These are phyloP conservation scores for Equus przewalskii DNA, from an alignment of 2,113 vertebrate species.

Conservation along the genomic window DNA sequence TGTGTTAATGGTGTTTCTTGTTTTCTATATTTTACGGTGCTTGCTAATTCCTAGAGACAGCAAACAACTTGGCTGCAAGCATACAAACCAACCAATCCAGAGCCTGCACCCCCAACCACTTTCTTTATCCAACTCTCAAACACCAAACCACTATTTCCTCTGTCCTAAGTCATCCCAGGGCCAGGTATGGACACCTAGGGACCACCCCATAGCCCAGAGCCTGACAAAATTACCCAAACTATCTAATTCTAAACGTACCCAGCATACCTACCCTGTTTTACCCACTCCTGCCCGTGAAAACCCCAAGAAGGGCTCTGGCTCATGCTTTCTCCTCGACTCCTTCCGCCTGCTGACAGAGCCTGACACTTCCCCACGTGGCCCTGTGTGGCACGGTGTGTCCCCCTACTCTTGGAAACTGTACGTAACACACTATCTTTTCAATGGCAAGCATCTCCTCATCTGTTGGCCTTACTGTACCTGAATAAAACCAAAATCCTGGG, in stretches of 20 bases:
- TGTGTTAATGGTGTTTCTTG: not conserved
- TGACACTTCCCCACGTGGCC: not conserved
- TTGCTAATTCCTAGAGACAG: not conserved
- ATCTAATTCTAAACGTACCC: not conserved
- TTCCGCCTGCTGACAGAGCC: not conserved
- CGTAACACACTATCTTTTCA: conserved; percentile 25
- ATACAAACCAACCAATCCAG: not conserved
- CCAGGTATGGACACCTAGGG: not conserved
- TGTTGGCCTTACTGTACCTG: not conserved
- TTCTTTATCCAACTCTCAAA: not conserved
- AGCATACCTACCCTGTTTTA: not conserved
- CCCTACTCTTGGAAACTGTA: not conserved
- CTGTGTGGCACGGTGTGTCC: not conserved
- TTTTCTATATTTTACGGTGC: conserved; percentile 32
- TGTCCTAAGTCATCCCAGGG: not conserved
- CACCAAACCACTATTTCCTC: not conserved
- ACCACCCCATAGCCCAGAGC: not conserved
- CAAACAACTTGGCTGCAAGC: not conserved
- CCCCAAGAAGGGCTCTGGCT: not conserved
- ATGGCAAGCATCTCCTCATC: not conserved
- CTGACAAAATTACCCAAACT: not conserved
- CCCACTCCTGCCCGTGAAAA: not conserved
- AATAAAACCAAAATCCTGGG: conserved; percentile 32
- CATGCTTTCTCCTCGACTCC: not conserved
- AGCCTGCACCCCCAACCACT: not conserved